A percentile compares a stretch with the other conserved stretches of the same genome.
Evolutionary conservation across 2,797 vertebrate species (phyloP).

Genomic region (Sarcoramphus papa): DNA sequence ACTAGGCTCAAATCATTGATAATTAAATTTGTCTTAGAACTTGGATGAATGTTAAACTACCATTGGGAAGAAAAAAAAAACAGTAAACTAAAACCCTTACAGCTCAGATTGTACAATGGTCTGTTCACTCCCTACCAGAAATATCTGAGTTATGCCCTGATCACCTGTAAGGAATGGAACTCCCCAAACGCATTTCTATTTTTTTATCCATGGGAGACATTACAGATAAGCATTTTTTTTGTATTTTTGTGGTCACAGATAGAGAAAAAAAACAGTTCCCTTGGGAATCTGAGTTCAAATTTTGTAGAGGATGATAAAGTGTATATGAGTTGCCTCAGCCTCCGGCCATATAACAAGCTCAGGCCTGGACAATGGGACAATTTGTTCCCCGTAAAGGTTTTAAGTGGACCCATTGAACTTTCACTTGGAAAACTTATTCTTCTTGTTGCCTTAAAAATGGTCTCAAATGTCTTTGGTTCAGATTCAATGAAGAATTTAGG

Average conservation of each 20-base stretch:
- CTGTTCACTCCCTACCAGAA: neutral
- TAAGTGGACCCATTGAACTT: neutral
- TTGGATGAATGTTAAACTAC: neutral
- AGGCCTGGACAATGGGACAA: neutral
- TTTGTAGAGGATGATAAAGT: neutral
- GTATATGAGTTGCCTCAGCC: neutral
- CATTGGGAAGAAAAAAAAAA: neutral
- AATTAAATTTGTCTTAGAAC: constrained; percentile 39
- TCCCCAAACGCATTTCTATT: neutral
- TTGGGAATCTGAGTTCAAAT: neutral
- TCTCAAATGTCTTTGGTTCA: neutral
- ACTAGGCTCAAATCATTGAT: neutral
- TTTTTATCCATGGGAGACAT: neutral
- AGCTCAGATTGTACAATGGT: neutral
- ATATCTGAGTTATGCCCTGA: neutral
- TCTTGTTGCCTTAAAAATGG: neutral
- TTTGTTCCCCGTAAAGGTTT: neutral
- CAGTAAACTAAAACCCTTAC: neutral
- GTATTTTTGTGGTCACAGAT: neutral
- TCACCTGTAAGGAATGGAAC: neutral
- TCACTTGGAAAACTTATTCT: neutral
- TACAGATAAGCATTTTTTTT: neutral
- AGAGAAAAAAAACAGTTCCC: neutral
- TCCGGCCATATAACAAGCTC: neutral
- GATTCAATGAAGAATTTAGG: neutral